Evolutionary conservation across 2,888 invertebrate genomes (phyloP).

Genomic region (Andricus quercusramuli): DNA sequence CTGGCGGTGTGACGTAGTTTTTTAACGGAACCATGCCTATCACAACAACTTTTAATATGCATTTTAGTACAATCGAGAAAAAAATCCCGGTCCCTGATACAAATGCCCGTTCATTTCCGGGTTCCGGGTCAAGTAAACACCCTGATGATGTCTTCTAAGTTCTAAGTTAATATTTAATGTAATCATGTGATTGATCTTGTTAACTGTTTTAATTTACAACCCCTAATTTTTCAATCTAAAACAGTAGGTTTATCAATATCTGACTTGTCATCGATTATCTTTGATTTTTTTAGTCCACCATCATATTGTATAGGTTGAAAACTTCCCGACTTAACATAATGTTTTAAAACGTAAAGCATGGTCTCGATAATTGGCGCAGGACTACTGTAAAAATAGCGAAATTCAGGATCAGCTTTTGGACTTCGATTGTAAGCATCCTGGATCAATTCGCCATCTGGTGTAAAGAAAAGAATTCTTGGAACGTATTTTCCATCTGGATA

Average conservation of each 20-base stretch:
- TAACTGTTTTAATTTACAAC: background rate
- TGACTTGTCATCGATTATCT: background rate
- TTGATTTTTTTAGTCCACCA: background rate
- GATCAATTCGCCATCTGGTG: slow-evolving; percentile 81
- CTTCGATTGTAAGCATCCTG: slow-evolving; percentile 81
- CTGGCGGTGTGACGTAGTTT: too few relatives aligned
- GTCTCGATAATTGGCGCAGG: slow-evolving; percentile 80
- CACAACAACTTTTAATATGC: too few relatives aligned
- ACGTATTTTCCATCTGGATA: slow-evolving; percentile 85
- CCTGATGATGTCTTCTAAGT: too few relatives aligned
- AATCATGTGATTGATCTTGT: background rate
- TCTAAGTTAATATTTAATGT: background rate
- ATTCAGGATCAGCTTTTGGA: slow-evolving; percentile 82
- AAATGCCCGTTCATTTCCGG: too few relatives aligned
- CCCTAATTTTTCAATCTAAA: background rate
- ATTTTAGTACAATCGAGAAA: too few relatives aligned
- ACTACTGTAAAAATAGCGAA: slow-evolving; percentile 80
- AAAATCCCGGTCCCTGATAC: too few relatives aligned
- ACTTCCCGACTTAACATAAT: slow-evolving; percentile 22
- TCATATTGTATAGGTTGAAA: background rate
- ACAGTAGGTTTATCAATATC: background rate
- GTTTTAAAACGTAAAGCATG: slow-evolving; percentile 78
- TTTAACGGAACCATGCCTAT: too few relatives aligned
- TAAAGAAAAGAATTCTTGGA: slow-evolving; percentile 84
- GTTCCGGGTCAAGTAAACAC: too few relatives aligned